Evolutionary conservation across 23 tunicate genomes (phyloP), one percentile per base, ranked within the genome.

Genomic region (Phallusia fumigata): DNA sequence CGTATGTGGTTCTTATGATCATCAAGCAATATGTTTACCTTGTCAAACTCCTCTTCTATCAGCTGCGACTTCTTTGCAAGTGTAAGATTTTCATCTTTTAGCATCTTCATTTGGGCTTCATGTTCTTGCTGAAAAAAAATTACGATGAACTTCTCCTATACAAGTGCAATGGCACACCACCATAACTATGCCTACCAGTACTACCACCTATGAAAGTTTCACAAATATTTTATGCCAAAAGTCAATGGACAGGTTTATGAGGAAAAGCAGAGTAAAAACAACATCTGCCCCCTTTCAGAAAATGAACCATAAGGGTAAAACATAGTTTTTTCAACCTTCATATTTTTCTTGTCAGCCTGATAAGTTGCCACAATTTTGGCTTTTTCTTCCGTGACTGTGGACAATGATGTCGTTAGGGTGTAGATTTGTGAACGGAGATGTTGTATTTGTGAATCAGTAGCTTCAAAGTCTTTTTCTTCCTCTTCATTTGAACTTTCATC

Each of bases 371-470:
- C 98, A 51, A 94, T 89, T 53, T 89, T 89, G 33, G 84, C 33
- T 79, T 94, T 94, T 79, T 94, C 98, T 26, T 91, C 88, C 0
- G 94, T 73, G 73, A 94, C 80, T 0, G 94, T 94, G 65, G 94
- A 89, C 32, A 94, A 79, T 16, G 98, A 94, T 45, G 53, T 53
- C 0, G 98, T 94, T 10, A 94, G 83, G 18, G 98, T 94, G 52
- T 40, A 65, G 28, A 94, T 73, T 80, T 94, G 98, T 32, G 93
- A 91, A 5, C 69, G 75, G 19, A 93, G 82, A 87, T 87, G 88
- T 26, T 86, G 65, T 6, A 90, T 44, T 73, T 83, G 78, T 64
- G 79, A 40, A 40, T 40, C 47, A 3, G 47, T 10, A 40, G 19
- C 76, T 34, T 51, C 58, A 51, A 51, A 15, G 8, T 58, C 69